Base-by-base conservation (phyloP, 2,797 vertebrate species). In the Gallinago stenura region DNA sequence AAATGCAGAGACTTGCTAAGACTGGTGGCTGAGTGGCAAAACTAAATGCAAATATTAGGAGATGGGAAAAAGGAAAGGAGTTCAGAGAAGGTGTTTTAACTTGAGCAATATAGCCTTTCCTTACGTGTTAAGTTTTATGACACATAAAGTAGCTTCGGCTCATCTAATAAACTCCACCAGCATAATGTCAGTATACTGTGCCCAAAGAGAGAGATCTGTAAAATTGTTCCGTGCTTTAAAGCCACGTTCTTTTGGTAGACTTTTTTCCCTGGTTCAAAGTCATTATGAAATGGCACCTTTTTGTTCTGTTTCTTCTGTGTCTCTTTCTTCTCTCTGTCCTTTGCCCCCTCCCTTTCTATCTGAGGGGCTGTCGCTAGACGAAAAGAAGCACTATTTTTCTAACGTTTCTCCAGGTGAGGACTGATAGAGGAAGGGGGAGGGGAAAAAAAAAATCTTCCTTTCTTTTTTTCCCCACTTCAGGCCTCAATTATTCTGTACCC, bases 401-500 rank as follows among this genome's bases (percentile, higher is more conserved):
- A 83, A 3, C 56, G 50, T 69, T 95, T 86, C 82, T 83, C 24
- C 60, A 76, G 80, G 87, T 91, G 86, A 94, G 90, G 86, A 94
- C 72, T 84, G 82, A 48, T 75, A 83, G 28, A 22, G 33, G 51
- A 75, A 72, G 39, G 45, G 39, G 53, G 90, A 83, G 60, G 77
- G 45, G 61, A 35, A 85, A 43, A 35, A 35, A 41, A 43, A 82
- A 68, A 35, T 53, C 33, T 80, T 92, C 24, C 58, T 78, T 83
- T 77, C 53, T 81, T 83, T 81, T 82, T 58, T 61, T 28, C 51
- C 85, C 73, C 46, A 75, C 92, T 96, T 97, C 86, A 96, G 89
- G 48, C 70, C 57, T 94, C 89, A 94, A 60, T 98, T 97, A 94
- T 96, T 97, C 90, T 66, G 16, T 87, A 53, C 6, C 24, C 91